Evolutionary conservation across 92 coral and sea anemone species (phyloP), one percentile per base, ranked within the genome.

Genomic region (Palythoa grandiflora): DNA sequence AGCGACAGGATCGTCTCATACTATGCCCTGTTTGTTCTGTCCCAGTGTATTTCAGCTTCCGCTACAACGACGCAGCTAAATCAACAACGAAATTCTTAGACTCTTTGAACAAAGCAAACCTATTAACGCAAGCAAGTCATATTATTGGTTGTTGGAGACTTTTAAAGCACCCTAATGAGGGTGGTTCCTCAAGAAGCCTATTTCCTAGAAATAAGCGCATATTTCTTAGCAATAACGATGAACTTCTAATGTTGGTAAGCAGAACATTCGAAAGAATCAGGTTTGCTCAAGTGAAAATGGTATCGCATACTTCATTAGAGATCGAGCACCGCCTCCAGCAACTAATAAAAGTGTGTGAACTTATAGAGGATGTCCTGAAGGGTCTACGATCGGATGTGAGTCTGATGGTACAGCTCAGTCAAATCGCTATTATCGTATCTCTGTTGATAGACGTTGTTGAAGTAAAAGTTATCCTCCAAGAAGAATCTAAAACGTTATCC

Each of bases 1-100:
- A 16, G 51, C 84, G 14, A 4, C 84, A 35, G 5, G 59, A 38
- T 9, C 11, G 6, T 2, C 36, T 79, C 15, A 59, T 9, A 60
- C 2, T 2, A 14, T 79, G 84, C 19, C 70, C 84, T 15, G 10
- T 11, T 38, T 79, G 84, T 11, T 38, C 52, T 19, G 84, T 63
- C 3, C 84, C 84, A 57, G 84, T 79, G 14, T 57, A 16, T 2
- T 79, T 79, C 54, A 37, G 84, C 55, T 79, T 79, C 20, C 84
- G 84, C 1, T 79, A 79, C 84, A 14, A 13, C 2, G 44, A 38
- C 17, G 54, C 36, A 39, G 73, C 71, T 6, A 79, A 38, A 9
- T 15, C 17, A 16, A 40, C 57, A 2, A 39, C 38, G 16, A 55
- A 40, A 63, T 36, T 20, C 9, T 15, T 79, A 59, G 84, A 79